A percentile compares a stretch with the other conserved stretches of the same genome.
Conservation (phyloP, 2,888 invertebrate species). For the Phrixothrix hirtus region DNA sequence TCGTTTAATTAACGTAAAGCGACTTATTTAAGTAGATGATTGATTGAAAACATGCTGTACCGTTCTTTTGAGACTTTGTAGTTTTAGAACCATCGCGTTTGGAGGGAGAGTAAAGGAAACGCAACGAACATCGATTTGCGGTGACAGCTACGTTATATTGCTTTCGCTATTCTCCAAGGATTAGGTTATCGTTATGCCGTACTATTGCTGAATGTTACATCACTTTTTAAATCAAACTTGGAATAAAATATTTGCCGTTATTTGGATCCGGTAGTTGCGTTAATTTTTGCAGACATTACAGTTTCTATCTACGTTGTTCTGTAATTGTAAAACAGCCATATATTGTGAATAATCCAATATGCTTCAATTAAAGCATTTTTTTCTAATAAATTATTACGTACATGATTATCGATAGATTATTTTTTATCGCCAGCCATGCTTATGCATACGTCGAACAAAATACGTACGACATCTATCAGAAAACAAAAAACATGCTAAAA, state of each 20-base stretch:
- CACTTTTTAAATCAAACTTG: conserved; percentile 37
- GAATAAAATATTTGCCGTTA: conserved; percentile 24
- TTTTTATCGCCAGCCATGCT: neutral
- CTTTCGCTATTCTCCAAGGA: conserved; percentile 45
- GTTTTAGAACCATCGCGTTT: conserved; percentile 10
- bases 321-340: no score
- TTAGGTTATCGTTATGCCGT: conserved; percentile 46
- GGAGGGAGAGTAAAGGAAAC: conserved; percentile 19
- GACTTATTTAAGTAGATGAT: conserved; percentile 17
- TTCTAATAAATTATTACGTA: no score
- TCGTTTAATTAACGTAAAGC: conserved; percentile 30
- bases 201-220: conserved; percentile 39
- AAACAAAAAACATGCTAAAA: no score
- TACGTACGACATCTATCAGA: no score
- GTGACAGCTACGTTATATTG: conserved; percentile 45
- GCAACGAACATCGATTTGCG: conserved; percentile 27
- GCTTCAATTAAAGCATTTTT: no score
- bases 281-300: no score
- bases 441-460: no score
- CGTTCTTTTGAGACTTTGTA: conserved; percentile 11
- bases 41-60: neutral
- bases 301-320: no score
- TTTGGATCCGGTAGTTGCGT: conserved; percentile 1
- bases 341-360: no score
- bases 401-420: conserved; percentile 3